These are phyloP conservation scores for Epizoanthus illoricatus DNA, from an alignment of 92 coral and sea anemone species.

Conservation along the genomic window DNA sequence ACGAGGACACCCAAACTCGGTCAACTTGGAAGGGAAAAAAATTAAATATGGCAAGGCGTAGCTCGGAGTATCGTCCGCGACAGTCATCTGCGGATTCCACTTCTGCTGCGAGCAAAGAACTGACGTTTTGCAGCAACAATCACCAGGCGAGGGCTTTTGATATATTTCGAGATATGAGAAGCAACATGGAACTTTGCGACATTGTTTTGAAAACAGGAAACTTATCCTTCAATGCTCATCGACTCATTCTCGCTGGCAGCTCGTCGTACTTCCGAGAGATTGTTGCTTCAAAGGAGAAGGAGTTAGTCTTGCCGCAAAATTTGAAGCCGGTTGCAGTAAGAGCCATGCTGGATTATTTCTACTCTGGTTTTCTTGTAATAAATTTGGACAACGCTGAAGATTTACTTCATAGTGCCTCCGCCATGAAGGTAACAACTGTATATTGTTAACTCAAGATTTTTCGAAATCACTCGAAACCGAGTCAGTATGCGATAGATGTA, in stretches of 20 bases:
- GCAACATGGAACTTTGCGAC: conserved; percentile 80
- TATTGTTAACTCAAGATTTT: not conserved
- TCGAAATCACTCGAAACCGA: not conserved
- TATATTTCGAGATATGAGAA: conserved; percentile 73
- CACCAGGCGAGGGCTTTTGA: conserved; percentile 44
- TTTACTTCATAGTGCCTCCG: conserved; percentile 57
- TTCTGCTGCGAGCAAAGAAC: not conserved
- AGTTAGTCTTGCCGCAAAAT: conserved; percentile 53
- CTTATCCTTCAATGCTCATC: conserved; percentile 72
- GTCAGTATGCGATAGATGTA: too few relatives aligned
- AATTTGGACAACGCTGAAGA: conserved; percentile 59
- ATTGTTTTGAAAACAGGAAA: conserved; percentile 69
- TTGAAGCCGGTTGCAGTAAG: conserved; percentile 67
- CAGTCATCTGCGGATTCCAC: conserved; percentile 15
- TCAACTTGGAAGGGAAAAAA: not conserved
- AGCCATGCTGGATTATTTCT: conserved; percentile 75
- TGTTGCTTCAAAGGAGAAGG: conserved; percentile 32
- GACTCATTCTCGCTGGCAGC: conserved; percentile 73
- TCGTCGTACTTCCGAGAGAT: conserved; percentile 73
- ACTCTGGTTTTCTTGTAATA: conserved; percentile 67
- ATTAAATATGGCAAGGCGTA: conserved; percentile 22
- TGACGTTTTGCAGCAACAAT: conserved; percentile 32
- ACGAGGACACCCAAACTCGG: too few relatives aligned
- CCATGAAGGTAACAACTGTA: conserved; percentile 62
- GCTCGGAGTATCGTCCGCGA: conserved; percentile 33